Conservation (phyloP, 2,113 vertebrate genomes). For the Phaethornis superciliosus region DNA sequence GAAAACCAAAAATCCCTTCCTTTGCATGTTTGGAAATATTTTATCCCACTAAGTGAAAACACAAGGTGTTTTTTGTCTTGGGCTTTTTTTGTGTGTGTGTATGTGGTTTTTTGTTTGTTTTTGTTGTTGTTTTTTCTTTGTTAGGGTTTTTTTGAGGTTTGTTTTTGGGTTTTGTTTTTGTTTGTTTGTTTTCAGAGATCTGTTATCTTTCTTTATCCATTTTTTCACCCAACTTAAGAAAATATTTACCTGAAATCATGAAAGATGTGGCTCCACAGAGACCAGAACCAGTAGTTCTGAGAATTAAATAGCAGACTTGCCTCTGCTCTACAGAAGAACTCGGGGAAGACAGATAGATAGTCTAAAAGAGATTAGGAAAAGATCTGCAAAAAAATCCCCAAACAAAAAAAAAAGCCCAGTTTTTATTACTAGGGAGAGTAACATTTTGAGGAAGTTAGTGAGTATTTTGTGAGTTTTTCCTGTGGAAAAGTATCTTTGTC, state of each 20-base stretch:
- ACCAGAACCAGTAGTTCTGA: background rate
- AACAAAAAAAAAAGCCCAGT: background rate
- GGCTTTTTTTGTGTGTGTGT: too few relatives aligned
- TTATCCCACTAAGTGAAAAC: background rate
- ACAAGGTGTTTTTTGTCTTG: background rate
- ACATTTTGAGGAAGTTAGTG: background rate
- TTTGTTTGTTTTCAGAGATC: background rate
- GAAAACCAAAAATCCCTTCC: background rate
- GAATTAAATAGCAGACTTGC: background rate
- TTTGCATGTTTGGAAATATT: background rate
- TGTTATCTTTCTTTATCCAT: background rate
- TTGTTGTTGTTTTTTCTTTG: too few relatives aligned
- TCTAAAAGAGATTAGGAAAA: background rate
- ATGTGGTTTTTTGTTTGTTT: too few relatives aligned
- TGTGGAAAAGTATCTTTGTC: background rate
- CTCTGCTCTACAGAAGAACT: background rate
- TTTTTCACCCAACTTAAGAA: background rate
- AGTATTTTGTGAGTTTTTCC: background rate
- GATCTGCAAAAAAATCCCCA: background rate
- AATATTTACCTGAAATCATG: background rate
- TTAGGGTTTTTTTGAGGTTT: too few relatives aligned
- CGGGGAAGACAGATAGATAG: background rate
- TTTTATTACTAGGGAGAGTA: background rate
- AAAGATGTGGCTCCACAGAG: background rate
- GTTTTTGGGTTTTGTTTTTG: too few relatives aligned